Evolutionary conservation across 2,888 invertebrate genomes (phyloP).

Genomic region (Andrena praecox): DNA sequence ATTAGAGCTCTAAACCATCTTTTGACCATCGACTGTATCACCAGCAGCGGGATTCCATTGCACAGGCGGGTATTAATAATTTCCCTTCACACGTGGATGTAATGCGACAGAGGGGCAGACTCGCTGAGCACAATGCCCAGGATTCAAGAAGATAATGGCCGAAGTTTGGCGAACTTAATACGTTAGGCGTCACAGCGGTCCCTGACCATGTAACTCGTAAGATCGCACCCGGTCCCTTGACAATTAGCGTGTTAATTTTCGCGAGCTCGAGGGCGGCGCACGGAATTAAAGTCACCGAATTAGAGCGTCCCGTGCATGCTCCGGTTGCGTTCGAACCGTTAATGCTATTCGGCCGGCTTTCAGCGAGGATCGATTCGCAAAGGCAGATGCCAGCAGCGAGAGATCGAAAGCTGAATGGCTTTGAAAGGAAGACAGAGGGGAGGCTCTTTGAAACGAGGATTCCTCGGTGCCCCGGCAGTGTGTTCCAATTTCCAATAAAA

Average conservation of each 20-base stretch:
- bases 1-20: too few relatives aligned
- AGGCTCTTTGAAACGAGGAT: slow-evolving; percentile 6
- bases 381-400: neutral
- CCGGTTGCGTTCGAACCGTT: neutral
- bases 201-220: slow-evolving; percentile 14
- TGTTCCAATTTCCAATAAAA: slow-evolving; percentile 65
- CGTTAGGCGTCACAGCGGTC: slow-evolving; percentile 16
- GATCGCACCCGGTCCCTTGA: slow-evolving; percentile 5
- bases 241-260: slow-evolving; percentile 36
- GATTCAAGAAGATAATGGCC: slow-evolving; percentile 21
- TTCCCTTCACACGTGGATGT: neutral
- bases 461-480: slow-evolving; percentile 25
- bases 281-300: slow-evolving; percentile 6
- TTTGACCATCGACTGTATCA: too few relatives aligned
- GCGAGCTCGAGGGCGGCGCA: too few relatives aligned
- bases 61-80: neutral
- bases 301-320: neutral
- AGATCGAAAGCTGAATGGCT: neutral
- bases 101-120: neutral
- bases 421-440: slow-evolving; percentile 7
- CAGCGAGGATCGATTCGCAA: neutral
- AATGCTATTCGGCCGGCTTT: neutral
- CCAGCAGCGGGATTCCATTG: neutral
- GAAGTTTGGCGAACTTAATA: slow-evolving; percentile 26
- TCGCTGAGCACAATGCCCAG: neutral